Evolutionary conservation across 2,113 vertebrate genomes (phyloP).

Genomic region (Probosciger aterrimus): DNA sequence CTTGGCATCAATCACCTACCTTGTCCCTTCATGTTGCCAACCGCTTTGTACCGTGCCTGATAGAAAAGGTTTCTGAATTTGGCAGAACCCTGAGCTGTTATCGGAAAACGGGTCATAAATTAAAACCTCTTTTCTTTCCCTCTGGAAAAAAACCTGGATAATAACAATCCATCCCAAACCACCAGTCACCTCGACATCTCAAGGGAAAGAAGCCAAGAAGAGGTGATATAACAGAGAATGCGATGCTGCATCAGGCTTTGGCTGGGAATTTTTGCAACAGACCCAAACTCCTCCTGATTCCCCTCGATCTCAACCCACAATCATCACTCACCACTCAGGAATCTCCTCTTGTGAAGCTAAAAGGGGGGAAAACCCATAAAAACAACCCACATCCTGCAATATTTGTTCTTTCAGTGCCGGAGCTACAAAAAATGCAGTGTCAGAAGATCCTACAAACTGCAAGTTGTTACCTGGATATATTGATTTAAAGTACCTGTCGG

Average conservation of each 20-base stretch:
- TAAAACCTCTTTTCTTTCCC: neutral
- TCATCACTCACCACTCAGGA: neutral
- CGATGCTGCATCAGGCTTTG: neutral
- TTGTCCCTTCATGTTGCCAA: neutral
- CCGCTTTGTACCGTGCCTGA: accelerated
- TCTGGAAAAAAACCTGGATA: neutral
- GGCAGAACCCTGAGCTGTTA: neutral
- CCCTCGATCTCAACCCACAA: neutral
- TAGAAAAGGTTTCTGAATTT: neutral
- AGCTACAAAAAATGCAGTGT: neutral
- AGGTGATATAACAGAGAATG: accelerated
- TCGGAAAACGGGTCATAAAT: neutral
- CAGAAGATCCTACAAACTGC: conserved; percentile 44
- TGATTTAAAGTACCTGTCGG: conserved; percentile 74
- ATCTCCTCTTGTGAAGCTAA: neutral
- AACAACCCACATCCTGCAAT: neutral
- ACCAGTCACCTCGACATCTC: accelerated
- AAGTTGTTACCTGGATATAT: conserved; percentile 69
- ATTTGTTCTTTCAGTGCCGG: neutral
- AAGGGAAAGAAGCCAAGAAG: neutral
- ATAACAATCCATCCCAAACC: neutral
- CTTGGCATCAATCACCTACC: neutral
- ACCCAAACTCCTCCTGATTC: neutral
- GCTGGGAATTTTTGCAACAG: neutral
- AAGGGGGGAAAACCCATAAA: neutral